These are phyloP conservation scores for Argopecten irradians DNA, from an alignment of 1,140 invertebrate genomes.

Conservation along the genomic window DNA sequence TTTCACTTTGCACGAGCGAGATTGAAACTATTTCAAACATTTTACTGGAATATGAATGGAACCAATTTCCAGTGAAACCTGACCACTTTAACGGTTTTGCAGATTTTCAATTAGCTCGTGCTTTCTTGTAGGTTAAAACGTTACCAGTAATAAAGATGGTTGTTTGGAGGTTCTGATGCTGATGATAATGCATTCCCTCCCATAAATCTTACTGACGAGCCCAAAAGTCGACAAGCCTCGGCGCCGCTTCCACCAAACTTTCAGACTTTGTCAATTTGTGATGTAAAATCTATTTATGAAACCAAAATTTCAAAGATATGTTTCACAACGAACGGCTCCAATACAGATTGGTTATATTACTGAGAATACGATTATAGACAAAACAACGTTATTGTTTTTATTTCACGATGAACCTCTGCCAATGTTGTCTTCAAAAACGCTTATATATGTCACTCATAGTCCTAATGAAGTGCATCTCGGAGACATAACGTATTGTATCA, in stretches of 20 bases:
- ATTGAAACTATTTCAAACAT: constrained; percentile 14
- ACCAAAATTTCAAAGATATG: constrained; percentile 1
- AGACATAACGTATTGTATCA: not conserved
- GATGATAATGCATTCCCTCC: not conserved
- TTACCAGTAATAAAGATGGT: constrained; percentile 11
- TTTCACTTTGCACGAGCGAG: constrained; percentile 14
- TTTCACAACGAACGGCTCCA: constrained; percentile 4
- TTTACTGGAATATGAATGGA: constrained; percentile 9
- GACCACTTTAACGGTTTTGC: constrained; percentile 21
- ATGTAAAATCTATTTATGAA: constrained; percentile 18
- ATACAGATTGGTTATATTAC: not conserved
- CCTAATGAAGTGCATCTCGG: not conserved
- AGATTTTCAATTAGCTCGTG: constrained; percentile 9
- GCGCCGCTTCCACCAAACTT: constrained; percentile 4
- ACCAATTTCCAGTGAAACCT: not conserved
- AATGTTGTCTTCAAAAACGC: not conserved
- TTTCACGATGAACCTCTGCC: not conserved
- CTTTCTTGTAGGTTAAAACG: not conserved
- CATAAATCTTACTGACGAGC: constrained; percentile 21
- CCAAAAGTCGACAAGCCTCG: not conserved
- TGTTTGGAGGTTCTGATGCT: not conserved
- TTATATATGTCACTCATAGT: not conserved
- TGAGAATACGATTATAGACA: not conserved
- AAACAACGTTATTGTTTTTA: not conserved
- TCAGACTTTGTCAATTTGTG: constrained; percentile 13